These are phyloP conservation scores for Atopsyche davidsoni DNA, from an alignment of 1,140 invertebrate species.

Conservation along the genomic window DNA sequence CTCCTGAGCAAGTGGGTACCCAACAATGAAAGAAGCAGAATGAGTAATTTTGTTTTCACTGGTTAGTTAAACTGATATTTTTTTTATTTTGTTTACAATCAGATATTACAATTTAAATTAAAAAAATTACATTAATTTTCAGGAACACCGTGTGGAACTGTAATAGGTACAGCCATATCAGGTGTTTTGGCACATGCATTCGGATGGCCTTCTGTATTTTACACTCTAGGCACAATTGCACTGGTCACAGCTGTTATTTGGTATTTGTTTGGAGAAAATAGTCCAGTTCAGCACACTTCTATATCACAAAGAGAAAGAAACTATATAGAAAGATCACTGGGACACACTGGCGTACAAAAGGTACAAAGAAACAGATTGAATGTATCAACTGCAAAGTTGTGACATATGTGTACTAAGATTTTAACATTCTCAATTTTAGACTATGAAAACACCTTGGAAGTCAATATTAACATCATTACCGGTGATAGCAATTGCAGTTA, in stretches of 20 bases:
- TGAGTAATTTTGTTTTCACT: conserved; percentile 53
- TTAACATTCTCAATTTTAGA: conserved; percentile 12
- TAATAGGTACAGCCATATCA: conserved; percentile 57
- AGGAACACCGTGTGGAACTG: conserved; percentile 58
- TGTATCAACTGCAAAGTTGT: background rate
- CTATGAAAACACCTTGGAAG: conserved; percentile 36
- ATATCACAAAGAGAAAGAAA: conserved; percentile 50
- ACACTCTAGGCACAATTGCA: conserved; percentile 56
- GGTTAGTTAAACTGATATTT: conserved; percentile 37
- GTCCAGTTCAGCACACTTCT: conserved; percentile 48
- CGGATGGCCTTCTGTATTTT: conserved; percentile 70
- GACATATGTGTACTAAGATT: conserved; percentile 27
- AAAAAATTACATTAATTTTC: conserved; percentile 27
- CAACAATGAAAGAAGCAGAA: conserved; percentile 49
- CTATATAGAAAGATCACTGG: conserved; percentile 46
- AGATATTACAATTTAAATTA: background rate
- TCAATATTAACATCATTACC: conserved; percentile 35
- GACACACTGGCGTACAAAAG: conserved; percentile 11
- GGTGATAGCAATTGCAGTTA: conserved; percentile 53
- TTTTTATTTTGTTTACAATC: background rate
- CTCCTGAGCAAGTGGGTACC: conserved; percentile 72
- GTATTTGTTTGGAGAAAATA: conserved; percentile 51
- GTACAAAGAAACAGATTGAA: conserved; percentile 1
- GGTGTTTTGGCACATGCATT: conserved; percentile 49
- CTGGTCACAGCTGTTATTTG: conserved; percentile 54